These are phyloP conservation scores for Castor canadensis DNA, from an alignment of 2,113 vertebrate species.

Conservation along the genomic window DNA sequence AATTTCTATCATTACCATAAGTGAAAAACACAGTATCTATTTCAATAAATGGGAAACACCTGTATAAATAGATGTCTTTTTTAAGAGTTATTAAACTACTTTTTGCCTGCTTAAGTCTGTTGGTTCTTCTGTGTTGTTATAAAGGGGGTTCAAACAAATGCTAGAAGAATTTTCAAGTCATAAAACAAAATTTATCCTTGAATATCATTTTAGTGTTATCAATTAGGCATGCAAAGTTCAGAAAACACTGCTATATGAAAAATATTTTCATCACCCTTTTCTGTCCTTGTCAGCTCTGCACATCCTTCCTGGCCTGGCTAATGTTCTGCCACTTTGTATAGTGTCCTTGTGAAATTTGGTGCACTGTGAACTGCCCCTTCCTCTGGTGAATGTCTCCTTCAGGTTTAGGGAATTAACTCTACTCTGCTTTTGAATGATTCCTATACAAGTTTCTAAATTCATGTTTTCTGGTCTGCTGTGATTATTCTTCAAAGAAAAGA, in stretches of 20 bases:
- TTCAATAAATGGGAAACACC: background rate
- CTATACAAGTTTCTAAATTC: background rate
- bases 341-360: background rate
- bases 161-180: background rate
- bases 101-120: background rate
- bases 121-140: background rate
- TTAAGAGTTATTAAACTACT: background rate
- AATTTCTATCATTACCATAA: background rate
- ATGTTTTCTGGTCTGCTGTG: background rate
- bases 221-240: background rate
- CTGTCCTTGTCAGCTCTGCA: background rate
- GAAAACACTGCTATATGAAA: background rate
- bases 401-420: background rate
- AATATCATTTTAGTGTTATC: background rate
- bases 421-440: background rate
- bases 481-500: slow-evolving; percentile 5
- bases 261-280: background rate
- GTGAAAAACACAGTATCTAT: background rate
- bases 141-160: background rate
- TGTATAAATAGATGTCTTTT: background rate
- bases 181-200: background rate
- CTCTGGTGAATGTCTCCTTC: background rate
- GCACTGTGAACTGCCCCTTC: background rate
- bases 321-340: background rate
- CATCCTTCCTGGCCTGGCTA: background rate